phyloP scores from a whole-genome alignment of 1,140 invertebrate genomes.

The Fopius arisanus region DNA sequence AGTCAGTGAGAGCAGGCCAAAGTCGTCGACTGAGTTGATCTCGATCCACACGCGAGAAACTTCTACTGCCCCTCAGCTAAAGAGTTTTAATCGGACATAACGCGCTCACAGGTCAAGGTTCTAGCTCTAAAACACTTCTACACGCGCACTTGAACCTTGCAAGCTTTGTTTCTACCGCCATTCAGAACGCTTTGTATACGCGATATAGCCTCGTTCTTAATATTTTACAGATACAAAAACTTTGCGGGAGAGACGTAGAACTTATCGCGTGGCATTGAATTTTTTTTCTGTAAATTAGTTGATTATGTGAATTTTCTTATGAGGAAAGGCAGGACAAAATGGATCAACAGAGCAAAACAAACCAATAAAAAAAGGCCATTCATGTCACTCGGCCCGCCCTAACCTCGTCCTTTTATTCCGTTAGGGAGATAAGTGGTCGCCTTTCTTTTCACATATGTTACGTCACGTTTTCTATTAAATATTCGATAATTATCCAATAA shows the following conservation, averaged over 20 bases:
- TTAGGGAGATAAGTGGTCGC: no score
- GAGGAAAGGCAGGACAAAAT: no score
- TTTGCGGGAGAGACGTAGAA: not conserved
- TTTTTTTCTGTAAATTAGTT: not conserved
- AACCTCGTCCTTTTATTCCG: no score
- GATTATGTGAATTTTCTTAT: not conserved
- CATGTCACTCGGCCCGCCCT: no score
- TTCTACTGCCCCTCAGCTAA: slow-evolving; percentile 36
- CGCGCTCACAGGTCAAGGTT: slow-evolving; percentile 31
- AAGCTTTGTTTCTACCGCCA: slow-evolving; percentile 29
- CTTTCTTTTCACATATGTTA: no score
- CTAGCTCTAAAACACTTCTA: slow-evolving; percentile 17
- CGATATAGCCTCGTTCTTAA: slow-evolving; percentile 21
- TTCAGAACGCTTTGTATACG: slow-evolving; percentile 6
- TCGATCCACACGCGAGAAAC: slow-evolving; percentile 62
- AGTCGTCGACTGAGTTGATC: slow-evolving; percentile 41
- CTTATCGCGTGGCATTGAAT: not conserved
- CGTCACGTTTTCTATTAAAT: no score
- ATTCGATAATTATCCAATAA: no score
- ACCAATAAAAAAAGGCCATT: no score
- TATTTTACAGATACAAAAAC: not conserved
- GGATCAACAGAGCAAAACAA: no score
- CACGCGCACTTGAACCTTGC: slow-evolving; percentile 28
- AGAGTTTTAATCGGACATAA: slow-evolving; percentile 45
- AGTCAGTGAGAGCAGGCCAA: slow-evolving; percentile 41